Evolutionary conservation across 35 echinoderm and acorn worm species (phyloP), one percentile per base, ranked within the genome.

Genomic region (Acanthaster planci): DNA sequence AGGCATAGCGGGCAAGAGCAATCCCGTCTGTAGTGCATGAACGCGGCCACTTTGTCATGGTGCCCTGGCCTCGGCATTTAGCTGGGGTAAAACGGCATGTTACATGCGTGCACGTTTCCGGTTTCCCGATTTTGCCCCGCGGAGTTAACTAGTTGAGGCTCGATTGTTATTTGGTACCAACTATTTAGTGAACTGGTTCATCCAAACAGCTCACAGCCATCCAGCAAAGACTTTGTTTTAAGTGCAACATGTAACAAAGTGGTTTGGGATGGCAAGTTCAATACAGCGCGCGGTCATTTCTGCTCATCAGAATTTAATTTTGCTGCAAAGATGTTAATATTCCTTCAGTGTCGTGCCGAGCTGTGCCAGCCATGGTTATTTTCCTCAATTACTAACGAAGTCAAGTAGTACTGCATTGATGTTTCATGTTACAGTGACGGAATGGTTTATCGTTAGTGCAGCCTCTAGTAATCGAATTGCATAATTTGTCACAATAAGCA

Each of bases 111-210:
- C 30, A 9, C 19, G 34, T 72, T 72, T 72, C 64, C 64, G 22
- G 64, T 30, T 26, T 29, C 26, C 64, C 34, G 23, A 31, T 12
- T 26, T 26, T 72, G 64, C 64, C 64, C 34, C 14, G 29, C 64
- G 64, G 64, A 72, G 64, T 72, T 72, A 72, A 72, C 64, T 31
- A 31, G 23, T 72, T 47, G 42, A 72, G 64, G 23, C 64, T 72
- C 34, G 23, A 35, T 72, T 72, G 64, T 72, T 29, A 72, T 72
- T 72, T 29, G 34, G 64, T 26, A 72, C 34, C 64, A 72, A 72
- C 30, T 27, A 27, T 47, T 72, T 26, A 72, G 64, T 72, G 64
- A 72, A 72, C 64, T 72, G 64, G 64, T 72, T 72, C 64, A 72
- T 72, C 64, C 30, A 72, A 72, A 72, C n/a, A 72, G 64, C 64